Percentiles rank a stretch among this genome's conserved stretches.
These are phyloP conservation scores for Lophius piscatorius DNA, from an alignment of 2,113 vertebrate species.

Conservation along the genomic window DNA sequence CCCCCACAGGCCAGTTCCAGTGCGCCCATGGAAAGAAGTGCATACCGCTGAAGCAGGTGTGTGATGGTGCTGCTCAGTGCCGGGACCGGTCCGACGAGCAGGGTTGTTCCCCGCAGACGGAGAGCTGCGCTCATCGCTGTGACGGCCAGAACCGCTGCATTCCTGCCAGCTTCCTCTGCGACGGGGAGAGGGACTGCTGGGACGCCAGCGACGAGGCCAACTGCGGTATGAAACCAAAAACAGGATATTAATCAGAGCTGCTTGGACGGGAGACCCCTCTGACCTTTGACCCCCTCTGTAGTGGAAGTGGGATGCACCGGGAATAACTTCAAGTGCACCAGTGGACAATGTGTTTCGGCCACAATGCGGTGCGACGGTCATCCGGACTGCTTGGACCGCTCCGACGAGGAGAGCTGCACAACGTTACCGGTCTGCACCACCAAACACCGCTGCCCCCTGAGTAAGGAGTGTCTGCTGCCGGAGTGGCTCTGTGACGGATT, in stretches of 20 bases:
- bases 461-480: slow-evolving; percentile 83
- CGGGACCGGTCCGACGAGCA: slow-evolving; percentile 86
- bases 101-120: slow-evolving; percentile 67
- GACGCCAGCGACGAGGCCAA: slow-evolving; percentile 83
- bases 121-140: slow-evolving; percentile 83
- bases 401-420: slow-evolving; percentile 85
- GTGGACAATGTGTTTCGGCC: slow-evolving; percentile 83
- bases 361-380: slow-evolving; percentile 85
- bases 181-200: slow-evolving; percentile 84
- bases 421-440: slow-evolving; percentile 69
- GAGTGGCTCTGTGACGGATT: slow-evolving; percentile 88
- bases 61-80: slow-evolving; percentile 86
- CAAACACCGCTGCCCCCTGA: slow-evolving; percentile 78
- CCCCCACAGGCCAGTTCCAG: slow-evolving; percentile 80
- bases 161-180: slow-evolving; percentile 84
- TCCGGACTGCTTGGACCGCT: slow-evolving; percentile 85
- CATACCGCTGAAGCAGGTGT: slow-evolving; percentile 72
- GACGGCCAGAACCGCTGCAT: slow-evolving; percentile 80
- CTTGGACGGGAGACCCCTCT: not conserved
- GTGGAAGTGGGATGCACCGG: slow-evolving; percentile 72
- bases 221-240: slow-evolving; percentile 70
- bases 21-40: slow-evolving; percentile 82
- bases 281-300: slow-evolving; percentile 25
- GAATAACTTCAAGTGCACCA: slow-evolving; percentile 80
- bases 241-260: not conserved